A percentile compares a stretch with the other conserved stretches of the same genome.
phyloP scores from a whole-genome alignment of 2,797 vertebrate species.

The Ctenochaetus hawaiiensis region DNA sequence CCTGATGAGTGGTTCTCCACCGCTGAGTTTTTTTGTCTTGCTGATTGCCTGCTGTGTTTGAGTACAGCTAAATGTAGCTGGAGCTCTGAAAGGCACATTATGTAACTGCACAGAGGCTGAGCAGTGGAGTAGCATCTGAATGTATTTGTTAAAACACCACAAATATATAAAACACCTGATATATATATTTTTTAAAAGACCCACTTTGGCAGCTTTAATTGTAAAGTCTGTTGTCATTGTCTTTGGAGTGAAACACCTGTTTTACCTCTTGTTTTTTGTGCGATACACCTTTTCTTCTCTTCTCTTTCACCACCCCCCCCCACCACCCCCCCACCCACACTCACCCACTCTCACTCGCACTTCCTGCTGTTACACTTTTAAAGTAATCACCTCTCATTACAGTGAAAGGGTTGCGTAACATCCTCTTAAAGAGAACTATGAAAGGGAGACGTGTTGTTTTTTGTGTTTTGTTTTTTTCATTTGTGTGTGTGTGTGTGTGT shows the following conservation, averaged over 20 bases:
- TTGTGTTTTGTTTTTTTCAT: neutral
- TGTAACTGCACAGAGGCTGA: neutral
- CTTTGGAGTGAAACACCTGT: slow-evolving; percentile 12
- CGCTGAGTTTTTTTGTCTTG: neutral
- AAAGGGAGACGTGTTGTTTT: slow-evolving; percentile 20
- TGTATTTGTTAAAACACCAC: slow-evolving; percentile 1
- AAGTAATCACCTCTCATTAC: slow-evolving; percentile 51
- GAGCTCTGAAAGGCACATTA: slow-evolving; percentile 11
- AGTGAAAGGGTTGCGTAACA: slow-evolving; percentile 67
- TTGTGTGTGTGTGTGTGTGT: neutral
- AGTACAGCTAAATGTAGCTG: neutral
- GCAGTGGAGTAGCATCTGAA: neutral
- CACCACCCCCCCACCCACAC: slow-evolving; percentile 46
- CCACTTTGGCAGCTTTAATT: neutral
- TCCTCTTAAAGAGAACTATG: slow-evolving; percentile 56
- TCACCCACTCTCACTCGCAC: slow-evolving; percentile 20
- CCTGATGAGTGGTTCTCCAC: neutral
- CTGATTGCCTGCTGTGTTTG: slow-evolving; percentile 3
- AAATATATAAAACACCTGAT: neutral
- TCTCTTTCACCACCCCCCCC: neutral
- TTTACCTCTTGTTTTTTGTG: neutral
- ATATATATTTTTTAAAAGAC: neutral
- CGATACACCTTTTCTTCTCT: slow-evolving; percentile 12
- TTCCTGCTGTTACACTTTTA: slow-evolving; percentile 71
- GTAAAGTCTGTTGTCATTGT: neutral